phyloP scores from a whole-genome alignment of 2,113 vertebrate species.

The Melanotaenia duboulayi region DNA sequence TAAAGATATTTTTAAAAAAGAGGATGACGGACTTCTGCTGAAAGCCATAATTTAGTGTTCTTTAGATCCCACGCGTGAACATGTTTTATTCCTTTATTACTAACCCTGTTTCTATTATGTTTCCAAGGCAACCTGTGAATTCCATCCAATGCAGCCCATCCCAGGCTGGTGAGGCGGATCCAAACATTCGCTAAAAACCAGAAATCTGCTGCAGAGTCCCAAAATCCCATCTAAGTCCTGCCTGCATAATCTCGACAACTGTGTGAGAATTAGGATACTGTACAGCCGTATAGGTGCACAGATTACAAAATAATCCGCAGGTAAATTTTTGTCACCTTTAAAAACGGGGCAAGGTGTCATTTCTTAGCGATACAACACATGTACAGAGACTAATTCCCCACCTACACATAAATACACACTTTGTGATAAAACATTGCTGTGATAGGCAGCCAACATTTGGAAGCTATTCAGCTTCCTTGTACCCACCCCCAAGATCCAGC shows the following conservation, averaged over 20 bases:
- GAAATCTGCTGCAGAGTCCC: constrained; percentile 48
- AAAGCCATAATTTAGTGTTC: constrained; percentile 52
- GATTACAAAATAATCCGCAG: constrained; percentile 85
- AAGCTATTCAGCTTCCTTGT: constrained; percentile 57
- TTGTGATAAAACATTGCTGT: constrained; percentile 54
- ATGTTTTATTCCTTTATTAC: constrained; percentile 72
- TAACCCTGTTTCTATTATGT: constrained; percentile 77
- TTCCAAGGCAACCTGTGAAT: constrained; percentile 76
- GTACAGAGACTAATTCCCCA: constrained; percentile 75
- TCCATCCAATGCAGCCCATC: constrained; percentile 57
- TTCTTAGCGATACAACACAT: constrained; percentile 68
- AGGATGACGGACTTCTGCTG: constrained; percentile 52
- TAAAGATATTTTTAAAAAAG: constrained; percentile 63
- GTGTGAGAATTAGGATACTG: constrained; percentile 70
- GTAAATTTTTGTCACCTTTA: constrained; percentile 78
- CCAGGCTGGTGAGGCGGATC: constrained; percentile 55
- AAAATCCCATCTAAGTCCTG: constrained; percentile 70
- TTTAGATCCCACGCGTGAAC: constrained; percentile 57
- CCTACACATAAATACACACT: constrained; percentile 68
- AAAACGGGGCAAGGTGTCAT: constrained; percentile 73
- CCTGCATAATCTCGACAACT: constrained; percentile 74
- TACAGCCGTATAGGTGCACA: constrained; percentile 70
- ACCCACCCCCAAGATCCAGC: constrained; percentile 40
- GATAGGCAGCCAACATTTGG: constrained; percentile 64
- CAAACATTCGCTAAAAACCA: constrained; percentile 67